phyloP scores from a whole-genome alignment of 2,113 vertebrate genomes.

The Origma solitaria region DNA sequence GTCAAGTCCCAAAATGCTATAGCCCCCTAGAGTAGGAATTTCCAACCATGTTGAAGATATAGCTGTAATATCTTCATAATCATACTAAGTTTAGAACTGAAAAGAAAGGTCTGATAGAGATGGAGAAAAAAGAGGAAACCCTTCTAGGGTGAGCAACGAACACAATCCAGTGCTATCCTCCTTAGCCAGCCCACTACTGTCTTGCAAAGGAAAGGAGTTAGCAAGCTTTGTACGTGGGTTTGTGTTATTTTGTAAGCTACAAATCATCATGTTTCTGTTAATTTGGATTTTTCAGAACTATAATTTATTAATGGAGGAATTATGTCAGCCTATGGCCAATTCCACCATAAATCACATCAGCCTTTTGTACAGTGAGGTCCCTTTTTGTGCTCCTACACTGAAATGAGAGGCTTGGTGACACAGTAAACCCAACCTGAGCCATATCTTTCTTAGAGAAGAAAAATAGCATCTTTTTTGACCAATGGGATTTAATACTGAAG shows the following conservation, averaged over 20 bases:
- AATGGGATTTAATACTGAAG: not conserved
- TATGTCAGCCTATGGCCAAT: not conserved
- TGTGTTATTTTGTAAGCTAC: not conserved
- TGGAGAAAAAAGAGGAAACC: not conserved
- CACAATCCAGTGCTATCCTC: not conserved
- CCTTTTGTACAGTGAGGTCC: not conserved
- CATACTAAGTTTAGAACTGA: not conserved
- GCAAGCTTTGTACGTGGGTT: not conserved
- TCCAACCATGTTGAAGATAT: not conserved
- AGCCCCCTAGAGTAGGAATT: not conserved
- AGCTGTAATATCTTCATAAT: not conserved
- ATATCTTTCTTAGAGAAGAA: not conserved
- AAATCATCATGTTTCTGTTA: slow-evolving; percentile 21
- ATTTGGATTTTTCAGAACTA: not conserved
- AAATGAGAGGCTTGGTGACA: not conserved
- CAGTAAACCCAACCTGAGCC: not conserved
- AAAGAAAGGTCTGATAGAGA: fast-evolving
- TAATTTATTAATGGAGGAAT: slow-evolving; percentile 24
- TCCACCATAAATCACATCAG: not conserved
- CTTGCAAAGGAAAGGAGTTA: not conserved
- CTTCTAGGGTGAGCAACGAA: not conserved
- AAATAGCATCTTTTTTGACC: not conserved
- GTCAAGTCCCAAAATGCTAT: not conserved
- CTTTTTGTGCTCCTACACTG: not conserved
- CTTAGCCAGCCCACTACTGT: not conserved